Conservation (phyloP, 2,888 invertebrate genomes). For the Drosophila helvetica region DNA sequence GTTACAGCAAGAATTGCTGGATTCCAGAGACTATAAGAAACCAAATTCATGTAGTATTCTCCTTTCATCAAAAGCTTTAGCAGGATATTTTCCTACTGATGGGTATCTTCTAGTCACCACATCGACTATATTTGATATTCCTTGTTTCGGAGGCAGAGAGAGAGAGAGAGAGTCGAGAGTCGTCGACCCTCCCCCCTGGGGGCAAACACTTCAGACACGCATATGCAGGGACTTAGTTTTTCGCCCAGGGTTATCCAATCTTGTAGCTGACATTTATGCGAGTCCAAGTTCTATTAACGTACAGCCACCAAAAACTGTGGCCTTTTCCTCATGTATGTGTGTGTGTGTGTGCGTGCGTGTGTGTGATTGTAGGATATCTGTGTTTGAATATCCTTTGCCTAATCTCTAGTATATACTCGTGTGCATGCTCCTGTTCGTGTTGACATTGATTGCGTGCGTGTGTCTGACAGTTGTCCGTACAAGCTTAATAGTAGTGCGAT, state of each 20-base stretch:
- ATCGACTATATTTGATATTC: background rate
- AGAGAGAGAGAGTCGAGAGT: background rate
- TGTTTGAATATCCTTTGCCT: conserved; percentile 27
- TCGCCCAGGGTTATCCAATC: conserved; percentile 69
- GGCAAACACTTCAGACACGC: conserved; percentile 51
- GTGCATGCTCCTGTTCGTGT: conserved; percentile 29
- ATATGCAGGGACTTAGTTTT: conserved; percentile 65
- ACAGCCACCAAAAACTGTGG: conserved; percentile 21
- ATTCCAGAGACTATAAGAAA: too few species aligned
- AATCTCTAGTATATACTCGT: conserved; percentile 5
- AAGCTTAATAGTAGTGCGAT: conserved; percentile 73
- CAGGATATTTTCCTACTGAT: background rate
- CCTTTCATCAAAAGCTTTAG: too few species aligned
- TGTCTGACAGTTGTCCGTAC: conserved; percentile 67
- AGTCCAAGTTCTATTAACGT: conserved; percentile 66
- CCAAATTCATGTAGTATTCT: too few species aligned
- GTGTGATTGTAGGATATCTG: conserved; percentile 13
- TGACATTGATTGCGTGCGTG: conserved; percentile 65
- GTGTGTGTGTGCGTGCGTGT: conserved; percentile 11
- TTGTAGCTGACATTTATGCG: conserved; percentile 77
- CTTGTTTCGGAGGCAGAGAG: conserved; percentile 23
- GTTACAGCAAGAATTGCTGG: too few species aligned
- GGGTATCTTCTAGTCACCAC: background rate
- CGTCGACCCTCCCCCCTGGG: background rate
- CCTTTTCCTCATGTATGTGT: conserved; percentile 15